These are phyloP conservation scores for Rhynchonycteris naso DNA, from an alignment of 2,797 vertebrate species.

Conservation along the genomic window DNA sequence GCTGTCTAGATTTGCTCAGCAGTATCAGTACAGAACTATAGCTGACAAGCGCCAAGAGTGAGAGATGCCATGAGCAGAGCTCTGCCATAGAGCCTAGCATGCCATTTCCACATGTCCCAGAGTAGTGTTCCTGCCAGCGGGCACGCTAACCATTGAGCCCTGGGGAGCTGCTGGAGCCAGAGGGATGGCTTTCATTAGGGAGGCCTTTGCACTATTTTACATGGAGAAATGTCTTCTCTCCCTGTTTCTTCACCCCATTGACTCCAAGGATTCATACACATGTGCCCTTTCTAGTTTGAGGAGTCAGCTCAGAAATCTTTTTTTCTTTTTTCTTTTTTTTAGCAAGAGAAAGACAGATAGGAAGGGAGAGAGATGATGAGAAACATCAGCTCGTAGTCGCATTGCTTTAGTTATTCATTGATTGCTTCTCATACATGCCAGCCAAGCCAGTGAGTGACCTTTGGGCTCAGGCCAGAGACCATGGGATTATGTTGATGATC, in stretches of 20 bases:
- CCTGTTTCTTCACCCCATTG: not conserved
- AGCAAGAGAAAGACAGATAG: too few relatives aligned
- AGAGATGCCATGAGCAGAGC: too few relatives aligned
- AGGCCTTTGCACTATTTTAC: not conserved
- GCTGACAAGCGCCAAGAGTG: not conserved
- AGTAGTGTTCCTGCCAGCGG: accelerated
- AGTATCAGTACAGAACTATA: not conserved
- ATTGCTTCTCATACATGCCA: too few relatives aligned
- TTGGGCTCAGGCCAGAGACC: too few relatives aligned
- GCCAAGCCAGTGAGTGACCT: too few relatives aligned
- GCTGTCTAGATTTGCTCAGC: not conserved
- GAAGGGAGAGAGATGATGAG: too few relatives aligned
- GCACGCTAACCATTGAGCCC: too few relatives aligned
- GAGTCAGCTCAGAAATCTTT: not conserved
- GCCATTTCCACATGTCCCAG: not conserved
- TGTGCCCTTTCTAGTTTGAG: not conserved
- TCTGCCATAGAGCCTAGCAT: not conserved
- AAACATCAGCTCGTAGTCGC: too few relatives aligned
- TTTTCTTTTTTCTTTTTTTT: too few relatives aligned
- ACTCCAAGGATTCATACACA: accelerated
- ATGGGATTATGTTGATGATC: too few relatives aligned
- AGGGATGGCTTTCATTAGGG: not conserved
- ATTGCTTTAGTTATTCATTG: too few relatives aligned
- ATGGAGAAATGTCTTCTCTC: not conserved
- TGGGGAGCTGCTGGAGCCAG: not conserved